Base-by-base conservation (phyloP, 2,797 vertebrate genomes). In the Brachyrhaphis roseni region DNA sequence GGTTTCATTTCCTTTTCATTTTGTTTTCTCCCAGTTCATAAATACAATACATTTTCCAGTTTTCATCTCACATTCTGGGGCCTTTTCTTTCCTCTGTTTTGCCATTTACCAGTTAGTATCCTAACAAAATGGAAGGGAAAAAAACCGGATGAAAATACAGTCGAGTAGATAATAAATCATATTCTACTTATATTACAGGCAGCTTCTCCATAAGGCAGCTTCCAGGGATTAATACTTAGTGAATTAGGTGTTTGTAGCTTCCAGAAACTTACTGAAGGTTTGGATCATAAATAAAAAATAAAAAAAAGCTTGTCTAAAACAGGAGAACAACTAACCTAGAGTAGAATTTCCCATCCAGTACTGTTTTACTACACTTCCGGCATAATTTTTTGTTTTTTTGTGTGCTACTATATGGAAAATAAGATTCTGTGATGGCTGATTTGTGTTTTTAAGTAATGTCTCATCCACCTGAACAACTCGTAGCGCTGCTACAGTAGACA, bases 51-150 rank as follows among this genome's bases (percentile, higher is more conserved):
- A 77, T 87, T 80, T 74, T 87, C 84, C 49, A 66, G 77, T 86
- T 80, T 74, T 87, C 84, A 74, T 87, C 76, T 92, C 79, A 79
- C 55, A 62, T 26, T 51, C 83, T 80, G 71, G 77, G 62, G 62
- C 82, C 82, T 45, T 75, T 75, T 73, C 31, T 72, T 51, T 6
- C 16, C 4, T 31, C 16, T 78, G 12, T 1, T 80, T 83, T 75
- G 72, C 49, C 47, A 53, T 53, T 79, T 39, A 73, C 53, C 15
- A 31, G 2, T 77, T 79, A 16, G 28, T 47, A 47, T 53, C 55
- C 34, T 53, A 53, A 53, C 20, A 23, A 53, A 53, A 53, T 53
- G 78, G 74, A 74, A 10, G 41, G 41, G 18, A 36, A 81, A 80
- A 71, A 53, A 36, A 31, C 43, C n/a, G 2, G 20, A 4, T 0